Percentiles rank a stretch among this genome's conserved stretches.
Evolutionary conservation across 2,113 vertebrate genomes (phyloP).

Genomic region (Sigmodon hispidus): DNA sequence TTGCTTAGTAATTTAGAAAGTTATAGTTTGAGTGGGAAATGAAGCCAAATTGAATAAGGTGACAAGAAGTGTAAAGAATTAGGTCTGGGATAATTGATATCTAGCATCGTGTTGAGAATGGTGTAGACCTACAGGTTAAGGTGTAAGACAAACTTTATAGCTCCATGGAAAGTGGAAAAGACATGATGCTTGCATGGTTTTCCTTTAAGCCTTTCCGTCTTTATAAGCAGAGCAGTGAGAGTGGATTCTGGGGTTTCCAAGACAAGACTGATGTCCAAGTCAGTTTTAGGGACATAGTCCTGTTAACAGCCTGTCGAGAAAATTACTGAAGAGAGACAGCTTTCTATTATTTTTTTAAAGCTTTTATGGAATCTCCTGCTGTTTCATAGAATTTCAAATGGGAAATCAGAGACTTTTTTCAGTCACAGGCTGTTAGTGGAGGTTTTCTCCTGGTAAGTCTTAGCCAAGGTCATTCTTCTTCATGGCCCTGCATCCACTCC

Average conservation of each 20-base stretch:
- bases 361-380: slow-evolving; percentile 68
- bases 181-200: slow-evolving; percentile 50
- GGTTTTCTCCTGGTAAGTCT: neutral
- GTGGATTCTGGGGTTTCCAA: slow-evolving; percentile 72
- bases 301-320: slow-evolving; percentile 76
- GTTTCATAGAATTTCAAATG: slow-evolving; percentile 72
- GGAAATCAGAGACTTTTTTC: slow-evolving; percentile 55
- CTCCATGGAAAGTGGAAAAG: slow-evolving; percentile 54
- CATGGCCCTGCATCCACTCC: neutral
- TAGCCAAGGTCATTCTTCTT: neutral
- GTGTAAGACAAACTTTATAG: neutral
- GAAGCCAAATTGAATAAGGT: neutral
- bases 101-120: neutral
- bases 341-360: slow-evolving; percentile 57
- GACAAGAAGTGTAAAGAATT: neutral
- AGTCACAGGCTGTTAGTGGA: neutral
- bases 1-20: neutral
- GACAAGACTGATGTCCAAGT: slow-evolving; percentile 54
- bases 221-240: slow-evolving; percentile 64
- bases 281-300: slow-evolving; percentile 45
- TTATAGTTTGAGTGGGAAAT: neutral
- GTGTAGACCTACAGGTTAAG: neutral
- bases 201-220: slow-evolving; percentile 34
- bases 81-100: neutral
- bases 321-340: slow-evolving; percentile 69